Evolutionary conservation across 2,113 vertebrate species (phyloP).

Genomic region (Dascyllus trimaculatus): DNA sequence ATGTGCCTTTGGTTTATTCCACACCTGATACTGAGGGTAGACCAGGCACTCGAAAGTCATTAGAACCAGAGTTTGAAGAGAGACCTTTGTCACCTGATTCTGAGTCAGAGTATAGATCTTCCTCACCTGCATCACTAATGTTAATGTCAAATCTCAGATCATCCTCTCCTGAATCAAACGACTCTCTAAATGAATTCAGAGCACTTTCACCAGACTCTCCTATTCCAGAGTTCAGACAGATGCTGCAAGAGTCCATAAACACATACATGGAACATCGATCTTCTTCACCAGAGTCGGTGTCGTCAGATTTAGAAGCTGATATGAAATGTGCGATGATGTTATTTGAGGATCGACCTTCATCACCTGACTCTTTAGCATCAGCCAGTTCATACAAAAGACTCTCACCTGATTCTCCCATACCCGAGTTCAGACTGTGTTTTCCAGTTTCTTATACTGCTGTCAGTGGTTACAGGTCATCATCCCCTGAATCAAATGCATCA

Average conservation of each 20-base stretch:
- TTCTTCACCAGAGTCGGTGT: conserved; percentile 41
- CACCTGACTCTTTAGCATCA: conserved; percentile 36
- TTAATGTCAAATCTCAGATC: conserved; percentile 39
- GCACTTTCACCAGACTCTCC: conserved; percentile 58
- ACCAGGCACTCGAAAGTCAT: conserved; percentile 26
- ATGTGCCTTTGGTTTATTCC: conserved; percentile 22
- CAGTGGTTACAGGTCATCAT: conserved; percentile 4
- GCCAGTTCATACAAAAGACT: conserved; percentile 25
- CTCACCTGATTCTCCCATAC: conserved; percentile 49
- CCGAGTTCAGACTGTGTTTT: neutral
- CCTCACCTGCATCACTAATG: conserved; percentile 45
- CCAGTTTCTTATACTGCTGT: neutral
- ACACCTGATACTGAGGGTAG: conserved; percentile 5
- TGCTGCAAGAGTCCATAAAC: neutral
- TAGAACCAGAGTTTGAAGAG: conserved; percentile 21
- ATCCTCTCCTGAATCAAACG: conserved; percentile 60
- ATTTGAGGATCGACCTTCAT: conserved; percentile 37
- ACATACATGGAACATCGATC: neutral
- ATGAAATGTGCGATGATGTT: neutral
- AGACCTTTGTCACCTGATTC: conserved; percentile 54
- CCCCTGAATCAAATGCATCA: conserved; percentile 36
- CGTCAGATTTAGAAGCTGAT: conserved; percentile 43
- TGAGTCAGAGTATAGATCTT: conserved; percentile 34
- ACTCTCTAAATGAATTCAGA: conserved; percentile 38
- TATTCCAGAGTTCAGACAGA: conserved; percentile 41